Conservation (phyloP, 2,113 vertebrate genomes). For the Vanacampus margaritifer region DNA sequence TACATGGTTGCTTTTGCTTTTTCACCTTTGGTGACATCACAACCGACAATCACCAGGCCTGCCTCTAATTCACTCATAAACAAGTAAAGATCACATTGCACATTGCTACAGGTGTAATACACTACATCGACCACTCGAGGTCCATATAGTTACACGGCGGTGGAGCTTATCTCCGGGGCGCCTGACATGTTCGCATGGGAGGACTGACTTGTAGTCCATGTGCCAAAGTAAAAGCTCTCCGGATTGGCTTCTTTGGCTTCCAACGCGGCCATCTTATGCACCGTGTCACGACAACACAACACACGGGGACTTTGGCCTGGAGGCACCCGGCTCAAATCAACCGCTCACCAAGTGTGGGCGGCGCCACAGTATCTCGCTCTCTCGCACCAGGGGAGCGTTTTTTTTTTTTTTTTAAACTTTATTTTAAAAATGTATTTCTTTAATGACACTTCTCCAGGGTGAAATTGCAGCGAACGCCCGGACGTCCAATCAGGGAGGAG, state of each 20-base stretch:
- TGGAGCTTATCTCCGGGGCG: neutral
- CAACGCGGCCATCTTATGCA: slow-evolving; percentile 76
- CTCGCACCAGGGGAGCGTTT: neutral
- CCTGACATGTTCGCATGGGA: slow-evolving; percentile 37
- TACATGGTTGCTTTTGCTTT: no score
- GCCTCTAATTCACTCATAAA: no score
- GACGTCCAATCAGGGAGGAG: slow-evolving; percentile 67
- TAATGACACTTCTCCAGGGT: neutral
- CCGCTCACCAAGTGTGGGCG: neutral
- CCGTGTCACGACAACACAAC: slow-evolving; percentile 41
- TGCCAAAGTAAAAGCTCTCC: slow-evolving; percentile 63
- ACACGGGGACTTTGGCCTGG: slow-evolving; percentile 23
- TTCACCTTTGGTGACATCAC: no score
- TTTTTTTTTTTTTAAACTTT: neutral
- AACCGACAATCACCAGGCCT: no score
- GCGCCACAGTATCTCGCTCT: neutral
- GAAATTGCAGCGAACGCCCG: slow-evolving; percentile 15
- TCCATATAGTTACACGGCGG: slow-evolving; percentile 21
- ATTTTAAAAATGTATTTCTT: neutral
- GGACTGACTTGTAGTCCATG: slow-evolving; percentile 43
- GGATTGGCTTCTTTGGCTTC: slow-evolving; percentile 65
- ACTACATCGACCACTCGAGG: slow-evolving; percentile 49
- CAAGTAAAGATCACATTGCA: no score
- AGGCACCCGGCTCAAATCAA: slow-evolving; percentile 13
- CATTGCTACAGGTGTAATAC: neutral